Percentiles rank a stretch among this genome's conserved stretches.
Evolutionary conservation across 2,888 invertebrate species (phyloP).

Genomic region (Ephialtes manifestator): DNA sequence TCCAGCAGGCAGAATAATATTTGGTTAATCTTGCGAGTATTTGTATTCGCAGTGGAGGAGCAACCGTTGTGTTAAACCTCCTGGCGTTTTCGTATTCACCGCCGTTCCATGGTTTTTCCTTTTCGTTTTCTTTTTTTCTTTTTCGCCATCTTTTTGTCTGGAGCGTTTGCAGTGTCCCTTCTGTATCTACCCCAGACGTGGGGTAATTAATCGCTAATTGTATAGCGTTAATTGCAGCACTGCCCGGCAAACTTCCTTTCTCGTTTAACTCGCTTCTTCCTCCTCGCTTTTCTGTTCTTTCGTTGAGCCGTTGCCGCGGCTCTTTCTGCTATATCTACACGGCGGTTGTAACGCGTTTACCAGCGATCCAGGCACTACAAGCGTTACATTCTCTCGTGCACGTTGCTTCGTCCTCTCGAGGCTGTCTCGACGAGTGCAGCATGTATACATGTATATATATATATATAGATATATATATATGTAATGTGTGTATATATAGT

Average conservation of each 20-base stretch:
- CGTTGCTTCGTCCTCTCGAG: conserved; percentile 16
- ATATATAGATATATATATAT: too few species aligned
- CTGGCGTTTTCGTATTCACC: conserved; percentile 7
- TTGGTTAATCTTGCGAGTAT: conserved; percentile 35
- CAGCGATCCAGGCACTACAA: not conserved
- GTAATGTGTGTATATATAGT: not conserved
- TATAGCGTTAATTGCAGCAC: conserved; percentile 66
- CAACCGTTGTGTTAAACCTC: not conserved
- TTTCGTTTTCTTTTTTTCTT: conserved; percentile 20
- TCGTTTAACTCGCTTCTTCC: conserved; percentile 49
- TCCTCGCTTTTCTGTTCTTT: conserved; percentile 9
- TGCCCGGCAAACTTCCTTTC: conserved; percentile 60
- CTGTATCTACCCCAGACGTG: conserved; percentile 42
- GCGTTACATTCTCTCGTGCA: conserved; percentile 2
- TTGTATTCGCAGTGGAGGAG: conserved; percentile 22
- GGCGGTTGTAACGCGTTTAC: not conserved
- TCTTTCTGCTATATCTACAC: not conserved
- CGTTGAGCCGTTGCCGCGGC: conserved; percentile 19
- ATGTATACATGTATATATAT: not conserved
- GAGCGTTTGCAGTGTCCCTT: conserved; percentile 38
- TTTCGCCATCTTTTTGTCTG: conserved; percentile 21
- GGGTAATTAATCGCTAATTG: conserved; percentile 68
- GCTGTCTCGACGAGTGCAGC: conserved; percentile 15
- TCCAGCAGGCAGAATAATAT: conserved; percentile 14
- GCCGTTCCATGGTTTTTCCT: too few species aligned